phyloP scores from a whole-genome alignment of 2,888 invertebrate species.

The Dynastes maya region DNA sequence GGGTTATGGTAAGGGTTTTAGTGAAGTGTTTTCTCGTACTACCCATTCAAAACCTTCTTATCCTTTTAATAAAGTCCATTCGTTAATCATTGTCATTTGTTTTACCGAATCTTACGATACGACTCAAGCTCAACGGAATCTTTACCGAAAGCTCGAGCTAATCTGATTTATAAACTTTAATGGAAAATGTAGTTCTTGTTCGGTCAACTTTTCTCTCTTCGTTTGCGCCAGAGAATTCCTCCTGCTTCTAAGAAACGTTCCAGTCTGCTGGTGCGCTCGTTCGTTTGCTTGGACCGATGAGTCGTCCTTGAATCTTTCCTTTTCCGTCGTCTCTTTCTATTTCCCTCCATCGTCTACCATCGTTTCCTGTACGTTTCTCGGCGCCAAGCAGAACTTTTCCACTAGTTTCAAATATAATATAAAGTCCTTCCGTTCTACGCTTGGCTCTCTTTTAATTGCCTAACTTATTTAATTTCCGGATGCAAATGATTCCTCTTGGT shows the following conservation, averaged over 20 bases:
- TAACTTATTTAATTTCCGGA: conserved; percentile 47
- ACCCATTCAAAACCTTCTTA: too few species aligned
- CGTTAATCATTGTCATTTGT: too few species aligned
- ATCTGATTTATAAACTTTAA: conserved; percentile 45
- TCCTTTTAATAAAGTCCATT: too few species aligned
- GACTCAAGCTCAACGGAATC: not conserved
- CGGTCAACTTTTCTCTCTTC: conserved; percentile 25
- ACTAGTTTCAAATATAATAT: conserved; percentile 41
- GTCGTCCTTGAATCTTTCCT: not conserved
- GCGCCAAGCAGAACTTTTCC: conserved; percentile 10
- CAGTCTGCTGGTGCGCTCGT: not conserved
- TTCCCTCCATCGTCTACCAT: not conserved
- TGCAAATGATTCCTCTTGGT: conserved; percentile 31
- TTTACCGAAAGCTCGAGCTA: not conserved
- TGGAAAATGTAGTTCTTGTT: conserved; percentile 41
- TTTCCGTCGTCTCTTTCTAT: not conserved
- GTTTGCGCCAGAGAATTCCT: conserved; percentile 40
- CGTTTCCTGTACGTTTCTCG: conserved; percentile 8
- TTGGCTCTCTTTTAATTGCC: conserved; percentile 38
- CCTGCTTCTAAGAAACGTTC: too few species aligned
- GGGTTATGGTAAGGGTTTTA: too few species aligned
- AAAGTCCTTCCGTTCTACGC: conserved; percentile 8
- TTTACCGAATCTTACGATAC: too few species aligned
- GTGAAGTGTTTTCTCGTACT: too few species aligned
- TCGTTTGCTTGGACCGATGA: too few species aligned